A percentile compares a stretch with the other conserved stretches of the same genome.
Conservation (phyloP, 2,113 vertebrate genomes). For the Cepphus grylle region DNA sequence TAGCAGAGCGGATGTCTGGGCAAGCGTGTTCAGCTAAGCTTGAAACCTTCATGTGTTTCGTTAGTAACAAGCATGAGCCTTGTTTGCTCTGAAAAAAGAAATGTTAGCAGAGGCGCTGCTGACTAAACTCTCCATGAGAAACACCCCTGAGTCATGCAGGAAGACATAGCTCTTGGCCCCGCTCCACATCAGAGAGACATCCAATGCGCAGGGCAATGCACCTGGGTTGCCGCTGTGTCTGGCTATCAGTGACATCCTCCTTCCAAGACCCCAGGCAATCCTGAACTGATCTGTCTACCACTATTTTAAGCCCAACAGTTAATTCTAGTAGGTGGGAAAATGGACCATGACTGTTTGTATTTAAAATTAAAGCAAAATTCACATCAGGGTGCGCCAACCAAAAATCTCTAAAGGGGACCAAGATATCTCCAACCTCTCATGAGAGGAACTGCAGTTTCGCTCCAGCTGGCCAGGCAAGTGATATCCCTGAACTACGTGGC, state of each 20-base stretch:
- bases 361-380: neutral
- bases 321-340: neutral
- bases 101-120: neutral
- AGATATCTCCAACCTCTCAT: neutral
- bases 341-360: neutral
- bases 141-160: neutral
- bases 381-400: neutral
- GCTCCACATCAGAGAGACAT: neutral
- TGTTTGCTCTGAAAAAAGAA: neutral
- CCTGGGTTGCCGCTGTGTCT: rapidly evolving
- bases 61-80: neutral
- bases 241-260: neutral
- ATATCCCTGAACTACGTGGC: neutral
- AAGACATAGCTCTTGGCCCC: neutral
- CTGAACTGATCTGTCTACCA: neutral
- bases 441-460: neutral
- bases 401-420: neutral
- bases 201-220: rapidly evolving
- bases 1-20: neutral
- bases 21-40: neutral
- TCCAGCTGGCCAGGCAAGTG: neutral
- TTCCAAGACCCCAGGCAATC: neutral
- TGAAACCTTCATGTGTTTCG: neutral
- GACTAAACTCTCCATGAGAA: neutral
- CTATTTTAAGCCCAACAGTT: neutral